These are phyloP conservation scores for Tragelaphus imberbis DNA, from an alignment of 2,113 vertebrate genomes.

Conservation along the genomic window DNA sequence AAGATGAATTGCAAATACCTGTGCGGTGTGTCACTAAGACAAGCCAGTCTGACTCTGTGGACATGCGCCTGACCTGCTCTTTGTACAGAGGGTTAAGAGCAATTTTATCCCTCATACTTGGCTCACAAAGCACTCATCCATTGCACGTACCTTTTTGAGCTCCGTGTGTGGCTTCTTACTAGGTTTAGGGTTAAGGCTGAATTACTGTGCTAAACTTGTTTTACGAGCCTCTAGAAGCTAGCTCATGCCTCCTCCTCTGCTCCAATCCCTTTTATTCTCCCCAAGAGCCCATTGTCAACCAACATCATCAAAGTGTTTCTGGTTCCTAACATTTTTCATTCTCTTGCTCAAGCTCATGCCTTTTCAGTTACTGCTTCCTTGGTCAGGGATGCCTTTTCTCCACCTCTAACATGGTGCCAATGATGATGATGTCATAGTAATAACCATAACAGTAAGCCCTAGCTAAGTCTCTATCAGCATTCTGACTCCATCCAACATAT, in stretches of 20 bases:
- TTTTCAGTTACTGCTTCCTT: not conserved
- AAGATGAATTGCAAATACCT: not conserved
- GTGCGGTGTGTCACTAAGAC: not conserved
- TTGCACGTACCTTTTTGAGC: fast-evolving
- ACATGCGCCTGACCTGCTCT: not conserved
- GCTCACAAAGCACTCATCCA: fast-evolving
- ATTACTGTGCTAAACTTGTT: not conserved
- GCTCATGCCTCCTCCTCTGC: not conserved
- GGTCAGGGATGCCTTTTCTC: not conserved
- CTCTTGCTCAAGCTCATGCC: not conserved
- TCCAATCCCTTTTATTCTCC: fast-evolving
- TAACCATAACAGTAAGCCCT: no score
- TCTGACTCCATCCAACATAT: not conserved
- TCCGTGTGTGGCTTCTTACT: fast-evolving
- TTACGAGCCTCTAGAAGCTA: not conserved
- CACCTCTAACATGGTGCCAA: not conserved
- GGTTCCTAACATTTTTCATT: fast-evolving
- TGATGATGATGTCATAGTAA: fast-evolving
- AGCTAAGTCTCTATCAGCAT: not conserved
- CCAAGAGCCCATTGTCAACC: not conserved
- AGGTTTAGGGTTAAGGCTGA: not conserved
- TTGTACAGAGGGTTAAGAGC: not conserved
- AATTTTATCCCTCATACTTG: no score
- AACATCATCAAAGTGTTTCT: not conserved
- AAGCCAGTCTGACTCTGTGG: not conserved